phyloP scores from a whole-genome alignment of 2,797 vertebrate species.

The Ictinia mississippiensis region DNA sequence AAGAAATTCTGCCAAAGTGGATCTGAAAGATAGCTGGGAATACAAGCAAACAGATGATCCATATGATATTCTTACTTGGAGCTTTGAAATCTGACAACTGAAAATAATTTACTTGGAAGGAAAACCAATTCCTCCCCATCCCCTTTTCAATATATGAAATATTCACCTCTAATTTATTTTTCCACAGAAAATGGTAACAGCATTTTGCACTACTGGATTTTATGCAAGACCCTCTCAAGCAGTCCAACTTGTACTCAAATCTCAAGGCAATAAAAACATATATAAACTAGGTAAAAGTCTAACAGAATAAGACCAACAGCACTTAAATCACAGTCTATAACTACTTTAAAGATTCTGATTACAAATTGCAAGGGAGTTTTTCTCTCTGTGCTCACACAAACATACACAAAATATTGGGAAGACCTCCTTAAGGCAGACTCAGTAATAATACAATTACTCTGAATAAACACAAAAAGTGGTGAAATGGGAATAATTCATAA shows the following conservation, averaged over 20 bases:
- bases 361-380: background rate
- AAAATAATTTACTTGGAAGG: background rate
- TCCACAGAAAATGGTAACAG: background rate
- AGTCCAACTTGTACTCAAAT: background rate
- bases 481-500: background rate
- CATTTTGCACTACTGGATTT: background rate
- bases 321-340: background rate
- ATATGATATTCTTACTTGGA: background rate
- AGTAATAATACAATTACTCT: background rate
- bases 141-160: background rate
- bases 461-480: background rate
- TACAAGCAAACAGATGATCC: conserved; percentile 13
- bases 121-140: background rate
- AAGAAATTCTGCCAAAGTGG: background rate
- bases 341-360: background rate
- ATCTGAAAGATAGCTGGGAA: background rate
- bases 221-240: background rate
- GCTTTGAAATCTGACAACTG: background rate
- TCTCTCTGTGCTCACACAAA: background rate
- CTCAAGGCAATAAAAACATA: background rate
- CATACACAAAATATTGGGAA: background rate
- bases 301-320: background rate
- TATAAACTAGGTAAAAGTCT: background rate
- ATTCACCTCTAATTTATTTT: background rate
- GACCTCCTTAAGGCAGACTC: background rate